Percentiles rank a stretch among this genome's conserved stretches.
These are phyloP conservation scores for Platypus cylindrus DNA, from an alignment of 2,888 invertebrate species.

Conservation along the genomic window DNA sequence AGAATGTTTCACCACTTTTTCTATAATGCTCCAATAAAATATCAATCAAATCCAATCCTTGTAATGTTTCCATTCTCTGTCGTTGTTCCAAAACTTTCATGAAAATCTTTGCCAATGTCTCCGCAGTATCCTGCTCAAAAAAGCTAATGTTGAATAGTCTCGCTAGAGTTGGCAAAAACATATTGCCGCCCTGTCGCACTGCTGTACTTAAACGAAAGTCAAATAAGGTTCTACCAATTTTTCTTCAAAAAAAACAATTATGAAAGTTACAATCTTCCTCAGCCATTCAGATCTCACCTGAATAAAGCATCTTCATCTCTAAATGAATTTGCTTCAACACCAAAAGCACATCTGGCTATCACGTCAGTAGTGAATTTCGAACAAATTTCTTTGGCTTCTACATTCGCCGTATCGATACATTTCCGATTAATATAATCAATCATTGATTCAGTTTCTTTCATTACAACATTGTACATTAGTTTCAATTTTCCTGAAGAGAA, in stretches of 20 bases:
- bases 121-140: slow-evolving; percentile 18
- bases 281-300: too few relatives aligned
- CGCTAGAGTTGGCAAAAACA: slow-evolving; percentile 20
- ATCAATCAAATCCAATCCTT: slow-evolving; percentile 44
- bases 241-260: too few relatives aligned
- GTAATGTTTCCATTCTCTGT: slow-evolving; percentile 12
- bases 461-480: slow-evolving; percentile 37
- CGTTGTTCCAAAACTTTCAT: slow-evolving; percentile 22
- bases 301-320: slow-evolving; percentile 29
- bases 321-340: slow-evolving; percentile 32
- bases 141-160: slow-evolving; percentile 21
- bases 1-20: too few relatives aligned
- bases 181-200: slow-evolving; percentile 19
- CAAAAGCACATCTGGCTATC: slow-evolving; percentile 30
- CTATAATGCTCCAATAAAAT: slow-evolving; percentile 26
- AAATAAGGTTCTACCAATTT: too few relatives aligned
- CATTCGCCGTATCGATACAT: slow-evolving; percentile 2
- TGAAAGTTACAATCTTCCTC: too few relatives aligned
- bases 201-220: slow-evolving; percentile 14
- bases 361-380: slow-evolving; percentile 30
- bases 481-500: slow-evolving; percentile 45
- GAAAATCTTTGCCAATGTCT: slow-evolving; percentile 24
- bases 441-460: slow-evolving; percentile 20
- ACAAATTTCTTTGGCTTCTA: slow-evolving; percentile 25
- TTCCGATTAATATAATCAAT: slow-evolving; percentile 3